Percentiles rank a stretch among this genome's conserved stretches.
Evolutionary conservation across 1,140 invertebrate species (phyloP).

Genomic region (Macrotrachela quadricornifera): DNA sequence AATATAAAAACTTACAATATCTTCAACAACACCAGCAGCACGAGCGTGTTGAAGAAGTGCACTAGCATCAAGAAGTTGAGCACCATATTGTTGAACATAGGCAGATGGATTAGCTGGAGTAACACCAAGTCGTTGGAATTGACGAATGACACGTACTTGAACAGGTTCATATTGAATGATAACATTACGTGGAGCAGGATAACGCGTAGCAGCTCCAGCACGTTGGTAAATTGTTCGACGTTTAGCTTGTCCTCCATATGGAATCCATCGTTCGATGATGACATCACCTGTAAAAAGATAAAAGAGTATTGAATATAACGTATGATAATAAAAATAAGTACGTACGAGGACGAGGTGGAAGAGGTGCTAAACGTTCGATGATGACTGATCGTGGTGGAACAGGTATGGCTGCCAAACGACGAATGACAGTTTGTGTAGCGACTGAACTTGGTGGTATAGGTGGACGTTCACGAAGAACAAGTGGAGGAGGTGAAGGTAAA

Average conservation of each 20-base stretch:
- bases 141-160: not conserved
- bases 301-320: too few relatives aligned
- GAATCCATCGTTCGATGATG: not conserved
- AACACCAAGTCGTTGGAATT: slow-evolving; percentile 5
- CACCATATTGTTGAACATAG: slow-evolving; percentile 4
- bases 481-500: not conserved
- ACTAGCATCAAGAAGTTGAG: not conserved
- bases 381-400: not conserved
- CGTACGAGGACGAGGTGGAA: not conserved
- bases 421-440: not conserved
- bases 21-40: not conserved
- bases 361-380: not conserved
- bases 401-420: not conserved
- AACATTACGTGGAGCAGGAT: not conserved
- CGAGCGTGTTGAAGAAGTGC: not conserved
- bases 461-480: not conserved
- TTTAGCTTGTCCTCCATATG: not conserved
- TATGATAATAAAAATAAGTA: too few relatives aligned
- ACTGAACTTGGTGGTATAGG: not conserved
- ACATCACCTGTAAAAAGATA: not conserved
- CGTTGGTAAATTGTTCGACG: not conserved
- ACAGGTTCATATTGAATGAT: slow-evolving; percentile 6
- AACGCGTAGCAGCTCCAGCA: not conserved
- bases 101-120: slow-evolving; percentile 4
- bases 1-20: not conserved